Evolutionary conservation across 2,888 invertebrate species (phyloP).

Genomic region (Watsonalla cultraria): DNA sequence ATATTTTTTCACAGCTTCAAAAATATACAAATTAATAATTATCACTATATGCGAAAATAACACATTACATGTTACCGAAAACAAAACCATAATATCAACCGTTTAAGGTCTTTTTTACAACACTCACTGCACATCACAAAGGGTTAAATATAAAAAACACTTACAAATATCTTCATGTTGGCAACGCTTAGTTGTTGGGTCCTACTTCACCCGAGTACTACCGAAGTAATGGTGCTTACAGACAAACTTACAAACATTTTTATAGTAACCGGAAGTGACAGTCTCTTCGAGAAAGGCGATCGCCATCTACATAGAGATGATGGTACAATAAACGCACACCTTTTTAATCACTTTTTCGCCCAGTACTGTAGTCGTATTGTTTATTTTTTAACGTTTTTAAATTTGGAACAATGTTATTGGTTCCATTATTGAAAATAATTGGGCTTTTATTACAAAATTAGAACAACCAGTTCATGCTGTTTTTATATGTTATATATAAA

Average conservation of each 20-base stretch:
- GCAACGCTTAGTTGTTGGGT: conserved; percentile 40
- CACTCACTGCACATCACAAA: conserved; percentile 11
- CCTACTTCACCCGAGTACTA: conserved; percentile 32
- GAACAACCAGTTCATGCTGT: no score
- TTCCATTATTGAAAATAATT: no score
- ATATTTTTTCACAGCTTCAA: no score
- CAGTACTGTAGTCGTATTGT: conserved; percentile 2
- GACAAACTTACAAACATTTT: conserved; percentile 62
- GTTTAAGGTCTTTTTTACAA: not conserved
- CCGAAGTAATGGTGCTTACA: conserved; percentile 53
- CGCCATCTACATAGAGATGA: conserved; percentile 40
- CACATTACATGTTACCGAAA: not conserved
- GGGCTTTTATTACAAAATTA: no score
- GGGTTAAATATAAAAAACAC: conserved; percentile 30
- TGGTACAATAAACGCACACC: conserved; percentile 20
- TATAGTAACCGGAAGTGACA: conserved; percentile 72
- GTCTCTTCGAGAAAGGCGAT: conserved; percentile 59
- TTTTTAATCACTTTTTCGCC: not conserved
- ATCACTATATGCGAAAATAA: not conserved
- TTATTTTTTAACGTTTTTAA: not conserved
- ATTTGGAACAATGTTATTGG: no score
- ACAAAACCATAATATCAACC: not conserved
- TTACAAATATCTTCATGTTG: conserved; percentile 74
- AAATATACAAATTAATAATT: no score
- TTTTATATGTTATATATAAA: no score